Base-by-base conservation (phyloP, 1,140 invertebrate genomes). In the Chionoecetes opilio region DNA sequence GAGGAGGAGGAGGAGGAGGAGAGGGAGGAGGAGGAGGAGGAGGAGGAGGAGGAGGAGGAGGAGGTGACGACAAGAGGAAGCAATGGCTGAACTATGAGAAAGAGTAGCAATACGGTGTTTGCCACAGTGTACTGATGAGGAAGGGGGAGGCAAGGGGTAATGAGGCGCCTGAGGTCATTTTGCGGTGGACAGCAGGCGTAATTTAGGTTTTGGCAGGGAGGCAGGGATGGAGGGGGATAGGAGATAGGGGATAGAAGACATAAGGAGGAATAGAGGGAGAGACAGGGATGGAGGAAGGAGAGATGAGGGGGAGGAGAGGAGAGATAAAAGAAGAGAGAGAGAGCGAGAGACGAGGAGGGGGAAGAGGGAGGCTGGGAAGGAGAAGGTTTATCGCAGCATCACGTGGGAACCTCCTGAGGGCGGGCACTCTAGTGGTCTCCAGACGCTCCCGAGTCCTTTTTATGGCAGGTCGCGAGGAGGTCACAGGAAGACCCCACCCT, bases 351-450 rank as follows among this genome's bases (percentile, higher is more conserved):
- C 5, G 53, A 26, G 34, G 75, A 21, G 32, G 32, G n/a, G 53
- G 34, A 32, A 6, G 8, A 75, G 41, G 17, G 32, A 8, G 41
- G 37, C 5, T 63, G 41, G 90, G 91, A 38, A 82, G 91, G 29
- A 85, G 82, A 21, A 38, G 91, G 63, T 32, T 92, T 93, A 93
- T 93, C 91, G 26, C 21, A 0, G 26, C 37, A 86, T 93, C 91
- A 41, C 91, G 91, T 93, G 91, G 91, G 91, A 93, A 93, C 75
- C 35, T 93, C 82, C 29, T 90, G 2, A n/a, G 31, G 63, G n/a
- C 63, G 38, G 63, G 41, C 85, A 29, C 38, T n/a, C n/a, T 38
- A 85, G 37, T 84, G 82, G n/a, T 93, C 91, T 75, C 37, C 32
- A 5, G 82, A 21, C n/a, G 91, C 91, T 31, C 82, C 85, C 46